Evolutionary conservation across 2,797 vertebrate species (phyloP), one percentile per base, ranked within the genome.

Genomic region (Danio aesculapii): DNA sequence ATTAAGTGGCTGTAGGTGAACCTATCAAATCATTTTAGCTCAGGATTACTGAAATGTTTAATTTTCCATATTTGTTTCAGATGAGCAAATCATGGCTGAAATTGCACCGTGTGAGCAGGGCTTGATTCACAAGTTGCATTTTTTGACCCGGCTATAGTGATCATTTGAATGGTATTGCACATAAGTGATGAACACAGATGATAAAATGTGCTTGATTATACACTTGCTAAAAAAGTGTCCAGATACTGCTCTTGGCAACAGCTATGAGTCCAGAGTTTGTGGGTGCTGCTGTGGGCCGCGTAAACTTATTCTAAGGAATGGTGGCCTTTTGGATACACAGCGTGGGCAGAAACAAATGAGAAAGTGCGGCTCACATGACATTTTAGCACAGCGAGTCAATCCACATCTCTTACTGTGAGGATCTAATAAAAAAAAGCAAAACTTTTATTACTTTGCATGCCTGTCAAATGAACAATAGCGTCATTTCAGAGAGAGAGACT

Each of bases 301-400:
- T 70, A 59, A 82, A 85, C 80, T 55, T 75, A 83, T 85, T 88
- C 81, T 78, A 83, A 88, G 87, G 86, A 88, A 89, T 85, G 77
- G 79, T 74, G 85, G 84, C 88, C 88, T 92, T 91, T 93, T 43
- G 52, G 61, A 49, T 73, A 72, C 43, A 47, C 72, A 63, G 66
- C 8, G 67, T 73, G 80, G 72, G 59, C 13, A 59, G 67, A 75
- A 64, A 69, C 43, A 83, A 75, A 58, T 64, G 71, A 84, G 69
- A 81, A 43, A 44, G 86, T 87, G 84, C 55, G 79, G 81, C 76
- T 70, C 82, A 86, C 80, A 86, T 91, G 91, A 92, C 92, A 91
- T 93, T 93, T 88, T 86, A 81, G 52, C 67, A 70, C 84, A 86
- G 69, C 75, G 16, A 84, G 67, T 75, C 76, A 90, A 86, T 78